These are phyloP conservation scores for Chlorodrepanis virens DNA, from an alignment of 2,113 vertebrate species.

Conservation along the genomic window DNA sequence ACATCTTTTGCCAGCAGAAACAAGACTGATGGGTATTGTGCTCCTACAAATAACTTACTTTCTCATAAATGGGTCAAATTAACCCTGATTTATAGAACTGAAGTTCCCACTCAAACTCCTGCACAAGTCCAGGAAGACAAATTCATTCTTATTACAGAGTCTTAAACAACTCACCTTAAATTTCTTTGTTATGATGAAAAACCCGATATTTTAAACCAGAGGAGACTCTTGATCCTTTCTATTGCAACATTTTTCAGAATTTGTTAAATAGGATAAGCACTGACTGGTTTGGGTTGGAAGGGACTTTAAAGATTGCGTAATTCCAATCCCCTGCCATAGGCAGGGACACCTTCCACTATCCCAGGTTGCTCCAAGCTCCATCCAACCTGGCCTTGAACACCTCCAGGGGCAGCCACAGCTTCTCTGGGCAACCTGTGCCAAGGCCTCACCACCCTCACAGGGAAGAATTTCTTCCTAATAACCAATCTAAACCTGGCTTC, in stretches of 20 bases:
- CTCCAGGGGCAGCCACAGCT: background rate
- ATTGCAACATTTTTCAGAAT: background rate
- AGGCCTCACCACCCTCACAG: background rate
- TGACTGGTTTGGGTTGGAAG: background rate
- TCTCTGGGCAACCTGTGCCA: background rate
- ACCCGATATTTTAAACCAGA: rapidly evolving
- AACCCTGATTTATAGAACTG: background rate
- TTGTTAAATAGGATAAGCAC: background rate
- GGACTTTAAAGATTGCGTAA: background rate
- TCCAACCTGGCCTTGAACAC: background rate
- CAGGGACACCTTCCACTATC: background rate
- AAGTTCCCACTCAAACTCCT: background rate
- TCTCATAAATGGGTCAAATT: background rate
- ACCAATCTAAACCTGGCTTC: background rate
- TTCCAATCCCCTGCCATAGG: rapidly evolving
- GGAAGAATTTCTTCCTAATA: background rate
- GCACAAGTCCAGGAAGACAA: background rate
- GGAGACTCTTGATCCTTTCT: background rate
- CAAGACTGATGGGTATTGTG: background rate
- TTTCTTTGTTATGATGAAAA: background rate
- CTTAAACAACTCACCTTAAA: background rate
- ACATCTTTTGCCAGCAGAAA: background rate
- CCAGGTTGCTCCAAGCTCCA: rapidly evolving
- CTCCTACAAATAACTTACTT: background rate
- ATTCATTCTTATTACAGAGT: background rate